Evolutionary conservation across 2,797 vertebrate genomes (phyloP).

Genomic region (Darevskia mixta): DNA sequence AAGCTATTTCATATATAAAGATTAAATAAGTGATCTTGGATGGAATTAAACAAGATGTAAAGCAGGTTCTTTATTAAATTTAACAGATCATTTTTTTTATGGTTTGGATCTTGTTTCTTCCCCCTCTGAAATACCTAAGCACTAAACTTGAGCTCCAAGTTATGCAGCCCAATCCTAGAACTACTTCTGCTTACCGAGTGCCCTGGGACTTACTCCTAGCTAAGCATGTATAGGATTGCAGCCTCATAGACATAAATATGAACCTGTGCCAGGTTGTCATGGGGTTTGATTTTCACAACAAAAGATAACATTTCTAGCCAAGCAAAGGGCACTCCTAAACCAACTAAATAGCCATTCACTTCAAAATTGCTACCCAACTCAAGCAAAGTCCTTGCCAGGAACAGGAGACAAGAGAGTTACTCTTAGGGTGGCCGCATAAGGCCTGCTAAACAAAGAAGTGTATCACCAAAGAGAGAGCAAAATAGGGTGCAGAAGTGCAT

Average conservation of each 20-base stretch:
- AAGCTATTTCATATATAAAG: constrained; percentile 7
- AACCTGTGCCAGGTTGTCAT: not conserved
- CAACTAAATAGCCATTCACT: not conserved
- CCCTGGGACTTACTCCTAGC: not conserved
- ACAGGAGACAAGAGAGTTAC: too few species aligned
- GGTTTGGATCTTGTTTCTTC: not conserved
- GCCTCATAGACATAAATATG: not conserved
- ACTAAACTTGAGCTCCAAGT: not conserved
- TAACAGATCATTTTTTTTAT: not conserved
- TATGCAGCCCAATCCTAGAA: not conserved
- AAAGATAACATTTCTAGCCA: not conserved
- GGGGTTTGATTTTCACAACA: not conserved
- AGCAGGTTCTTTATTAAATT: constrained; percentile 3
- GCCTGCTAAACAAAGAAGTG: too few species aligned
- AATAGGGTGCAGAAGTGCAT: too few species aligned
- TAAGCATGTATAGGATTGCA: not conserved
- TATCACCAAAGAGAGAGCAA: too few species aligned
- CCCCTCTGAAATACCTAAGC: constrained; percentile 10
- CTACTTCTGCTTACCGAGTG: not conserved
- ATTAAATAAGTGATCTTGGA: not conserved
- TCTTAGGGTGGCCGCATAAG: too few species aligned
- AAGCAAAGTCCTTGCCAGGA: not conserved
- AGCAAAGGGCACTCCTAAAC: not conserved
- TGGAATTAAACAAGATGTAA: constrained; percentile 17
- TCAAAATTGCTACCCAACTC: not conserved